These are phyloP conservation scores for Platycheirus albimanus DNA, from an alignment of 2,888 invertebrate species.

Conservation along the genomic window DNA sequence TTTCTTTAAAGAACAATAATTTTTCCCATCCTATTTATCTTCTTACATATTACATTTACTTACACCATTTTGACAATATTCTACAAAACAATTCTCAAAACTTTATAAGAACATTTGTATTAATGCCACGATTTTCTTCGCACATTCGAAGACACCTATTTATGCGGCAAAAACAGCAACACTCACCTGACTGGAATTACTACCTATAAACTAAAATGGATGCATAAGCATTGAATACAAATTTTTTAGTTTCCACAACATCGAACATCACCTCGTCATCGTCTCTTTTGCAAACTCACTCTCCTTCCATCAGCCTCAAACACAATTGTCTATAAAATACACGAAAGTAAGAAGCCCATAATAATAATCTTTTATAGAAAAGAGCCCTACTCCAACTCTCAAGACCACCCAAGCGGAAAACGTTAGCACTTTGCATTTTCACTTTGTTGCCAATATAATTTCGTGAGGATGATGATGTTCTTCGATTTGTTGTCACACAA, in stretches of 20 bases:
- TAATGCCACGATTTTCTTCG: background rate
- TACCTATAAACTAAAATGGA: constrained; percentile 47
- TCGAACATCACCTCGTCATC: constrained; percentile 42
- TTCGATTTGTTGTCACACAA: constrained; percentile 54
- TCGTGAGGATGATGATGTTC: constrained; percentile 49
- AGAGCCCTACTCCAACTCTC: background rate
- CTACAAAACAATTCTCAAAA: too few species aligned
- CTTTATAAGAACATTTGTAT: too few species aligned
- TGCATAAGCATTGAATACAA: constrained; percentile 58
- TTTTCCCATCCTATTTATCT: too few species aligned
- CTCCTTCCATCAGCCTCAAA: too few species aligned
- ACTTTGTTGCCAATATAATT: constrained; percentile 56
- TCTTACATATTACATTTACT: too few species aligned
- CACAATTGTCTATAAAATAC: background rate
- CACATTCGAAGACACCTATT: background rate
- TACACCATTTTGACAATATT: too few species aligned
- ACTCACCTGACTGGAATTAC: background rate
- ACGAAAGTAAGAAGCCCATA: background rate
- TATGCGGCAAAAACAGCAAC: background rate
- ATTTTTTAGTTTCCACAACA: constrained; percentile 58
- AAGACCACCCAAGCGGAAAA: constrained; percentile 23
- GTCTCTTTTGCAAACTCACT: constrained; percentile 34
- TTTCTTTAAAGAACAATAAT: too few species aligned
- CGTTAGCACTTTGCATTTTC: constrained; percentile 60
- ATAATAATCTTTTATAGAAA: background rate